Evolutionary conservation across 2,113 vertebrate species (phyloP).

Genomic region (Forbesichthys agassizii): DNA sequence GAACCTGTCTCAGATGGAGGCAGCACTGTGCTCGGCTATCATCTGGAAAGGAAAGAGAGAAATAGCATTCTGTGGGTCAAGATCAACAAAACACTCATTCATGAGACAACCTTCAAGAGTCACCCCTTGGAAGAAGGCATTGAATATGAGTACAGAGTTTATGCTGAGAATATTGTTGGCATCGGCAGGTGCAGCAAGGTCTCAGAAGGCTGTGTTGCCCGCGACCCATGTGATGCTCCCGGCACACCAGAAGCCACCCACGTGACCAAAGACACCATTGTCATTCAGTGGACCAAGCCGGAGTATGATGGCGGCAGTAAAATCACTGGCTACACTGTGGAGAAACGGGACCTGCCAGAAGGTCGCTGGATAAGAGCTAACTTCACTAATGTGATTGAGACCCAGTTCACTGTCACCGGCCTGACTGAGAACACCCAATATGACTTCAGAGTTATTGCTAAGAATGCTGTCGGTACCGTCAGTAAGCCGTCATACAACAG

Average conservation of each 20-base stretch:
- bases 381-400: slow-evolving; percentile 97
- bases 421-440: slow-evolving; percentile 94
- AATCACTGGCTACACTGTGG: slow-evolving; percentile 93
- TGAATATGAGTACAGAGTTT: slow-evolving; percentile 95
- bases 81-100: slow-evolving; percentile 92
- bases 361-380: slow-evolving; percentile 97
- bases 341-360: slow-evolving; percentile 95
- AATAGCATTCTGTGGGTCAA: slow-evolving; percentile 97
- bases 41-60: slow-evolving; percentile 96
- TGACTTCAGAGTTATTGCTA: slow-evolving; percentile 97
- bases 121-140: slow-evolving; percentile 91
- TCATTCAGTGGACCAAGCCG: slow-evolving; percentile 94
- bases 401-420: slow-evolving; percentile 91
- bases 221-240: slow-evolving; percentile 95
- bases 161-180: slow-evolving; percentile 97
- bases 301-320: slow-evolving; percentile 96
- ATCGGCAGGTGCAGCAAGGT: slow-evolving; percentile 92
- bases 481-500: slow-evolving; percentile 97
- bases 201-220: slow-evolving; percentile 93
- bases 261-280: slow-evolving; percentile 89
- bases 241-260: slow-evolving; percentile 90
- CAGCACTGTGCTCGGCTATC: slow-evolving; percentile 90
- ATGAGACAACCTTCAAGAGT: slow-evolving; percentile 89
- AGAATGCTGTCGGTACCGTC: slow-evolving; percentile 90
- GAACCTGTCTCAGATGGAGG: slow-evolving; percentile 94